Evolutionary conservation across 2,888 invertebrate species (phyloP), one percentile per base, ranked within the genome.

Genomic region (Drosophila mulleri): DNA sequence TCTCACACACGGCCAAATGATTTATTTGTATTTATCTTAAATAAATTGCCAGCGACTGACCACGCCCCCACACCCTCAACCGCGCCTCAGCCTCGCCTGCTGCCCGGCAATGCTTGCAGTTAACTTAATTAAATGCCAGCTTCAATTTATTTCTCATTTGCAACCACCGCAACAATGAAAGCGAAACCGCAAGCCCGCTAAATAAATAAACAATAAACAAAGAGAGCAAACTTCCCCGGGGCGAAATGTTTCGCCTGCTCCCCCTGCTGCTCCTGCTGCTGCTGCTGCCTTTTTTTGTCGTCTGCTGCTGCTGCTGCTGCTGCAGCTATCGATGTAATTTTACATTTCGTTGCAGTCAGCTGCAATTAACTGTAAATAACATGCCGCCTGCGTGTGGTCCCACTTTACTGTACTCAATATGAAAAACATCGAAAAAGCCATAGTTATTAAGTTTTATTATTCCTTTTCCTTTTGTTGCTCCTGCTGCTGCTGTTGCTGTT

Each of bases 91-190:
- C 6, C 35, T 5, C 14, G 3, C 12, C 39, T 23, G 23, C 26
- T 18, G 6, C 45, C 37, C n/a, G 12, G 35, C 16, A 3, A 14
- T 47, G 39, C 52, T 37, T 23, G 48, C 72, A 70, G 69, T 75
- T 88, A 87, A 83, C 85, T 88, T 87, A 87, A 87, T 88, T 88
- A 88, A 87, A 89, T 87, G 86, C 87, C 87, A 84, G 78, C 74
- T 87, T 87, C 80, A 88, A 88, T 87, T 87, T 87, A 88, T 88
- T 86, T 88, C 82, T 67, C 82, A 78, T 82, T 75, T 58, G 59
- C 67, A 58, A 67, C 64, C 72, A 68, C 64, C 72, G 78, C 88
- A 81, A 80, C 86, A 88, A 82, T 83, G 84, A 87, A 86, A 86
- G 84, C 83, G 81, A 87, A 83, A 78, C 87, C 87, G 82, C 80